Evolutionary conservation across 2,888 invertebrate species (phyloP), one percentile per base, ranked within the genome.

Genomic region (Galerucella pusilla): DNA sequence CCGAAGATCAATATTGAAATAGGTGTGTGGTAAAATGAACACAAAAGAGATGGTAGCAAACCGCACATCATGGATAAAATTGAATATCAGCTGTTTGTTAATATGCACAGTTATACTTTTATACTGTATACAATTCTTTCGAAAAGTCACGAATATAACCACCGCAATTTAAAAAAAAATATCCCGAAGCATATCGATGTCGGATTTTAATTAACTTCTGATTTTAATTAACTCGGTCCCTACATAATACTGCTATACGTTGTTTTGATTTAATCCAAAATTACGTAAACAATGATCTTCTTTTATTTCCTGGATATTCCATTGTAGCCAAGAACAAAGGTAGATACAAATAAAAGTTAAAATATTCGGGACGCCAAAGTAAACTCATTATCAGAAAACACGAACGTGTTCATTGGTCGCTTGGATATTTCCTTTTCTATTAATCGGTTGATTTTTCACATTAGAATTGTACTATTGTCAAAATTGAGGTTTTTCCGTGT

Each of bases 1-100:
- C 60, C 61, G 46, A 63, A 66, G 52, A 63, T 71, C 71, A 74
- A 74, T 74, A 74, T 74, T 67, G 74, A 52, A 74, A 74, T 67
- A 61, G 71, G 67, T 74, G 74, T 71, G 65, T 71, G 57, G 52
- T 65, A 25, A 71, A 65, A 65, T 71, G 42, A 49, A 71, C 16
- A 42, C 61, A 42, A 61, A 42, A 42, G 61, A 35, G 61, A n/a
- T 20, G 20, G 10, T 7, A 57, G 57, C 9, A 20, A 16, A 57
- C 10, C n/a, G 54, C 14, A 54, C 14, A 54, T 54, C 14, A n/a
- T 54, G 54, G 14, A n/a, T 54, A 16, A n/a, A 54, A 16, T 16
- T 20, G 57, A 20, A 3, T 57, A 20, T 57, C 10, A 57, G 16
- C 16, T 16, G 10, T 57, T 20, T 57, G 16, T 16, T 20, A n/a